Evolutionary conservation across 2,113 vertebrate genomes (phyloP).

Genomic region (Fukomys damarensis): DNA sequence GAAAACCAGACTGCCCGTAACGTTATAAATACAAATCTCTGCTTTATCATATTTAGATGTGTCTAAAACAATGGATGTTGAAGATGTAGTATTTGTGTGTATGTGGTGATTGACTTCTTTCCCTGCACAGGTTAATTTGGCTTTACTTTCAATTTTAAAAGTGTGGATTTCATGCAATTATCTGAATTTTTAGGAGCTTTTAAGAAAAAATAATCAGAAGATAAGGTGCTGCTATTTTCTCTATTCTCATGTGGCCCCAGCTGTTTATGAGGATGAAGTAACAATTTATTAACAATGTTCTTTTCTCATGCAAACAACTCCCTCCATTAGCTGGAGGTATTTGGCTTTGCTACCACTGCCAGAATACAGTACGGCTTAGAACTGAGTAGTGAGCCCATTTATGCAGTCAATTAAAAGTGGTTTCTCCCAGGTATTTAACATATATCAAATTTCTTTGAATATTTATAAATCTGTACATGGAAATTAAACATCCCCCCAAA

Average conservation of each 20-base stretch:
- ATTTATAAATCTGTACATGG: background rate
- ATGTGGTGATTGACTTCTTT: background rate
- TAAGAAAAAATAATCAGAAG: background rate
- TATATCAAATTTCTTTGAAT: background rate
- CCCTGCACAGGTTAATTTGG: background rate
- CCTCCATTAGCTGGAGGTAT: background rate
- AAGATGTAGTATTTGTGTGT: background rate
- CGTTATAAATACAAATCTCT: background rate
- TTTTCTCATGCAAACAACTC: background rate
- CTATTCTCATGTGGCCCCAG: background rate
- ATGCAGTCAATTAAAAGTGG: background rate
- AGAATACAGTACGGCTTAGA: background rate
- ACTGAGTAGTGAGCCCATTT: background rate
- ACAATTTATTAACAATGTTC: background rate
- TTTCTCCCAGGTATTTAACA: background rate
- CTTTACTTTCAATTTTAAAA: slow-evolving; percentile 40
- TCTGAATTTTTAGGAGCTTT: background rate
- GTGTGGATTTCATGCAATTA: background rate
- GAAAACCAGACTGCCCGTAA: background rate
- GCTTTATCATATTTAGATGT: slow-evolving; percentile 24
- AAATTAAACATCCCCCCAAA: background rate
- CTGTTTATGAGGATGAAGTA: background rate
- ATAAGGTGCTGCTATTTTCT: background rate
- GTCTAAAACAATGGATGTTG: slow-evolving; percentile 3
- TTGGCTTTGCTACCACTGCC: background rate